A percentile compares a stretch with the other conserved stretches of the same genome.
phyloP scores from a whole-genome alignment of 2,113 vertebrate genomes.

The Grammomys surdaster region DNA sequence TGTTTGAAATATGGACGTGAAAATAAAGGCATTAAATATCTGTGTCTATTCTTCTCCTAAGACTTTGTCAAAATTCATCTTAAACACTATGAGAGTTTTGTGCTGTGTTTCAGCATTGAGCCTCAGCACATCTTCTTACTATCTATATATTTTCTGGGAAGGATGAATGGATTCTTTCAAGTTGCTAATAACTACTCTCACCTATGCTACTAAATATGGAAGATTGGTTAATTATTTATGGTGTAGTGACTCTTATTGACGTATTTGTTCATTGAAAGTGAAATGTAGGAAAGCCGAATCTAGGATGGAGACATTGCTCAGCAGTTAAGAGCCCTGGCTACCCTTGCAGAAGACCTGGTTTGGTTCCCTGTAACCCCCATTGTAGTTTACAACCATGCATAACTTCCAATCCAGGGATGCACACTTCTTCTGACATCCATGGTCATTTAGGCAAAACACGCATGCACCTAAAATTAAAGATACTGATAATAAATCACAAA shows the following conservation, averaged over 20 bases:
- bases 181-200: background rate
- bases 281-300: background rate
- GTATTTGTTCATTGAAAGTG: background rate
- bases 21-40: background rate
- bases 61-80: background rate
- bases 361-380: background rate
- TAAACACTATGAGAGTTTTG: background rate
- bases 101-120: background rate
- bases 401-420: background rate
- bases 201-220: background rate
- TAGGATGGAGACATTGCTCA: background rate
- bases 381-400: background rate
- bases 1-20: conserved; percentile 7
- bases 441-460: background rate
- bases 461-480: background rate
- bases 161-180: background rate
- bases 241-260: background rate
- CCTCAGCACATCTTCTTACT: background rate
- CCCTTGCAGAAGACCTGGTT: background rate
- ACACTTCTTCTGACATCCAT: background rate
- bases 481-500: background rate
- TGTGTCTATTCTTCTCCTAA: background rate
- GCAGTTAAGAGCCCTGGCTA: background rate
- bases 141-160: background rate
- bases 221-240: background rate